Conservation (phyloP, 2,797 vertebrate species). For the Anguilla obscura region DNA sequence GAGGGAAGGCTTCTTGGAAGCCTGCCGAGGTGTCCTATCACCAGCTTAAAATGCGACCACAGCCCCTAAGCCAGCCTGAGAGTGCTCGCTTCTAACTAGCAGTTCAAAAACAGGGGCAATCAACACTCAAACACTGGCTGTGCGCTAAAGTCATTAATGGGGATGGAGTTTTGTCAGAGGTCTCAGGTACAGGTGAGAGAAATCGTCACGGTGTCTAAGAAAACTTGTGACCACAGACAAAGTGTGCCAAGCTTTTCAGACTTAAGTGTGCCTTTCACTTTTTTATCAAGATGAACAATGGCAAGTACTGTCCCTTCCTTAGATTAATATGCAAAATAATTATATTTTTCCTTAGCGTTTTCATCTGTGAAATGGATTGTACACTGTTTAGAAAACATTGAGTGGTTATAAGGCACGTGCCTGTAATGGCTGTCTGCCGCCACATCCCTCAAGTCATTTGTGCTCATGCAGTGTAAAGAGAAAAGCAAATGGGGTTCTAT, state of each 20-base stretch:
- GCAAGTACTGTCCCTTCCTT: not conserved
- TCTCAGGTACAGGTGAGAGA: not conserved
- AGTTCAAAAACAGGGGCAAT: not conserved
- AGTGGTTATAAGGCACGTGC: not conserved
- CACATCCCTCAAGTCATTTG: constrained; percentile 18
- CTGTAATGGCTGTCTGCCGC: constrained; percentile 5
- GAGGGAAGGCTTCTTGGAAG: not conserved
- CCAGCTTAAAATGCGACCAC: not conserved
- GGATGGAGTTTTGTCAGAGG: constrained; percentile 43
- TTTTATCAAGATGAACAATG: not conserved
- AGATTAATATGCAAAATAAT: not conserved
- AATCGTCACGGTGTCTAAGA: not conserved
- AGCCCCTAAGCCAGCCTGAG: not conserved
- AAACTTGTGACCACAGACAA: not conserved
- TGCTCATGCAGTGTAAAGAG: constrained; percentile 11
- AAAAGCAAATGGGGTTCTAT: constrained; percentile 4
- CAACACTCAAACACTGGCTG: not conserved
- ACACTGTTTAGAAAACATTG: not conserved
- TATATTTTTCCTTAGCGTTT: not conserved
- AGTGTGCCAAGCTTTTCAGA: not conserved
- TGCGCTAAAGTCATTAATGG: not conserved
- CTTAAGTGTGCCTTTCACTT: not conserved
- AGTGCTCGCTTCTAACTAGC: not conserved
- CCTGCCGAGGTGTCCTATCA: not conserved
- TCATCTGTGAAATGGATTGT: not conserved